A percentile compares a stretch with the other conserved stretches of the same genome.
Conservation (phyloP, 2,888 invertebrate genomes). For the Galerucella nymphaeae region DNA sequence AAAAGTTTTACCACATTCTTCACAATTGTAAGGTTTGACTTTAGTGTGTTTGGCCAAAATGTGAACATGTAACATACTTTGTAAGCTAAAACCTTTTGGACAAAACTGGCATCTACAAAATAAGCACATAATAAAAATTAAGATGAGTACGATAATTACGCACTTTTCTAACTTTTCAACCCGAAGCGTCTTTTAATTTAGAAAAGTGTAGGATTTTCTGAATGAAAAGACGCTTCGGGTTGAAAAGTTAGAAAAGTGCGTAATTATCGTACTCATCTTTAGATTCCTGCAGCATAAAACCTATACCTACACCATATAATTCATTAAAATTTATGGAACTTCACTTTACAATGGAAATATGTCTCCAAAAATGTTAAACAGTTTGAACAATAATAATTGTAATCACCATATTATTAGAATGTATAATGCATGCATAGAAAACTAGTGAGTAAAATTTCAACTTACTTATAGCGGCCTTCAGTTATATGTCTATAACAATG, state of each 20-base stretch:
- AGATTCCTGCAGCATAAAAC: neutral
- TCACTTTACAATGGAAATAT: neutral
- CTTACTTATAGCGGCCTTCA: slow-evolving; percentile 70
- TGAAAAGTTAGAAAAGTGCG: too few species aligned
- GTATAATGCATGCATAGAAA: too few species aligned
- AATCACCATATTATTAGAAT: too few species aligned
- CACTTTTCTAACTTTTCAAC: too few species aligned
- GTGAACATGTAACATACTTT: slow-evolving; percentile 69
- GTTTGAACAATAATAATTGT: too few species aligned
- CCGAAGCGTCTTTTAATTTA: too few species aligned
- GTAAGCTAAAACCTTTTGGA: slow-evolving; percentile 67
- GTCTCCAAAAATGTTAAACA: neutral
- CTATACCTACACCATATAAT: neutral
- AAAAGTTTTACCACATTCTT: slow-evolving; percentile 64
- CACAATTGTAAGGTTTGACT: slow-evolving; percentile 64
- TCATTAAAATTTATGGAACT: too few species aligned
- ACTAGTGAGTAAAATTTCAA: slow-evolving; percentile 8
- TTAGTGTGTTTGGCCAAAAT: slow-evolving; percentile 66
- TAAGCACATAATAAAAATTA: neutral
- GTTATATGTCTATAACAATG: slow-evolving; percentile 71
- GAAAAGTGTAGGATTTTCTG: too few species aligned
- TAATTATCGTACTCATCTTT: too few species aligned
- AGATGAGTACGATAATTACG: too few species aligned
- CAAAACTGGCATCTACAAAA: slow-evolving; percentile 68
- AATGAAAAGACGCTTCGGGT: too few species aligned